Evolutionary conservation across 2,113 vertebrate species (phyloP), one percentile per base, ranked within the genome.

Genomic region (Trematocara variabile): DNA sequence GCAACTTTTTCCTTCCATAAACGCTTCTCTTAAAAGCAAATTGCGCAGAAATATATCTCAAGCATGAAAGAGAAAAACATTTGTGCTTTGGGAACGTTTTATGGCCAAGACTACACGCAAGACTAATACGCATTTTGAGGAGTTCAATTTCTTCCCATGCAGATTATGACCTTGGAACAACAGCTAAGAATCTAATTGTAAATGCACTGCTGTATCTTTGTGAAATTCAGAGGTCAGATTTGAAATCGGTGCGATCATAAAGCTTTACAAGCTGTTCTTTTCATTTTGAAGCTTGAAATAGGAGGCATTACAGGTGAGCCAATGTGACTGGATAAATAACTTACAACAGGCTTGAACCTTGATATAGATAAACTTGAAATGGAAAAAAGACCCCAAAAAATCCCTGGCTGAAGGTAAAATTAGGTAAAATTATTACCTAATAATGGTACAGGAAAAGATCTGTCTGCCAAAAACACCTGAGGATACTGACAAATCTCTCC

Each of bases 401-500:
- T 10, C 34, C 25, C 34, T 37, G 34, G 6, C 7, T 28, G 48
- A 68, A 4, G 50, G 50, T 37, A 52, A 52, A 5, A 12, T 16
- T 63, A 81, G 22, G 18, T 77, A 28, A 33, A 37, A 41, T 82
- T 7, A 86, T 44, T 56, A 79, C 28, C 13, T 60, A 77, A 81
- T 77, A 52, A 63, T 25, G 16, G 14, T 16, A 54, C n/a, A 79
- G 50, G 58, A 30, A 63, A 44, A 68, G 55, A 88, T 84, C 8
- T 63, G 60, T 85, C 80, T 54, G 93, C 88, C 82, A 58, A 86
- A 84, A 91, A n/a, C 79, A 55, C 20, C 18, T 39, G 75, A 86
- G 73, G 79, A 78, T 86, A 79, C 73, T 77, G 91, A 11, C 81
- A 89, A 93, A 93, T 87, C 89, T 80, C 89, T 93, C 79, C 78